Evolutionary conservation across 2,113 vertebrate species (phyloP).

Genomic region (Sylvietta virens): DNA sequence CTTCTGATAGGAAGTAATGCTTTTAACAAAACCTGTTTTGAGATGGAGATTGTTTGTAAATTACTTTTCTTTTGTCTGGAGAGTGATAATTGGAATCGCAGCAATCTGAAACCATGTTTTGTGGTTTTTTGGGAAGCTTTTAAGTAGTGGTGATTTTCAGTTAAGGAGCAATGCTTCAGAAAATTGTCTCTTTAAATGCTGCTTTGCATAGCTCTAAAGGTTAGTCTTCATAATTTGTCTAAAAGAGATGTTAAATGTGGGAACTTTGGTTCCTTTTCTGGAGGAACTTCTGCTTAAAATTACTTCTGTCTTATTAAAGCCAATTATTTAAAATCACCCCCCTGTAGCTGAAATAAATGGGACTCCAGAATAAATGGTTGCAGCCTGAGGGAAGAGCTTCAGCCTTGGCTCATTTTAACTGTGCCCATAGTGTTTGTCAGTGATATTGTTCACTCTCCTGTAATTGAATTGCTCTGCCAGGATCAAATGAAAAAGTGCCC

Average conservation of each 20-base stretch:
- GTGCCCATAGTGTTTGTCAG: not conserved
- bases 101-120: not conserved
- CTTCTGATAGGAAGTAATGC: not conserved
- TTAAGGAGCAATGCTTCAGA: not conserved
- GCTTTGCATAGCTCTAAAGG: not conserved
- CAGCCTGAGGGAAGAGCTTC: conserved; percentile 28
- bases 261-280: not conserved
- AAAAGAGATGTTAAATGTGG: not conserved
- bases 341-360: not conserved
- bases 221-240: not conserved
- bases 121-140: not conserved
- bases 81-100: accelerated
- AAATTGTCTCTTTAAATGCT: not conserved
- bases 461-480: conserved; percentile 48
- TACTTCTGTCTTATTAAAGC: conserved; percentile 28
- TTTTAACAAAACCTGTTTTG: not conserved
- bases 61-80: not conserved
- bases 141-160: not conserved
- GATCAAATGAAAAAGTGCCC: not conserved
- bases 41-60: not conserved
- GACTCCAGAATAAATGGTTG: not conserved
- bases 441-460: conserved; percentile 4
- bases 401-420: conserved; percentile 28
- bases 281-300: conserved; percentile 3
- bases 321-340: conserved; percentile 21